Conservation (phyloP, 2,888 invertebrate species). For the Amphimallon solstitiale region DNA sequence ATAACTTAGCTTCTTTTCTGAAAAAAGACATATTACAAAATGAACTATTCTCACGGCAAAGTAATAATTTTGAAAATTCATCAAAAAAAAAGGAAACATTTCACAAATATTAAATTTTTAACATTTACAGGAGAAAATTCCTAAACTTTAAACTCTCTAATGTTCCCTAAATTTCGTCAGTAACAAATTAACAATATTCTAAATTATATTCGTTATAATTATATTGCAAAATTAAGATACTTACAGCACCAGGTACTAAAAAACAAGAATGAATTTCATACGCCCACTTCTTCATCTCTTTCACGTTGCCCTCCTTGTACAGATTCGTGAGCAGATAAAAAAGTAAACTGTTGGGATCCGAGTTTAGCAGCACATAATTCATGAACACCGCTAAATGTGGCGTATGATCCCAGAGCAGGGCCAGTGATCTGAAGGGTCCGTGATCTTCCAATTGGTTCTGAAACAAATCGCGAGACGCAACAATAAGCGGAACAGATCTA, state of each 20-base stretch:
- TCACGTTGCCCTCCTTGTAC: slow-evolving; percentile 84
- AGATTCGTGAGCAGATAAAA: slow-evolving; percentile 93
- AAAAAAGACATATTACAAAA: too few species aligned
- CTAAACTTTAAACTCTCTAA: too few species aligned
- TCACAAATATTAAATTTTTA: too few species aligned
- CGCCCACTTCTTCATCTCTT: slow-evolving; percentile 97
- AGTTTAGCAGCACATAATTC: slow-evolving; percentile 84
- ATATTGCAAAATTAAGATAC: slow-evolving; percentile 54
- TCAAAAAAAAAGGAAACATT: too few species aligned
- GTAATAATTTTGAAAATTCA: too few species aligned
- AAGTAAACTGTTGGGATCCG: slow-evolving; percentile 72
- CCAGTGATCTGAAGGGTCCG: slow-evolving; percentile 88
- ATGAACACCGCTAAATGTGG: slow-evolving; percentile 95
- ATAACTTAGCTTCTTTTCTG: too few species aligned
- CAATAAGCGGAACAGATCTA: neutral
- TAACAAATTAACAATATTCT: too few species aligned
- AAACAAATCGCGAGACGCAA: slow-evolving; percentile 51
- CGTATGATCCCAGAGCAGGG: slow-evolving; percentile 83
- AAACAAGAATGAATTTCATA: slow-evolving; percentile 99
- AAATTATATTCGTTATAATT: neutral
- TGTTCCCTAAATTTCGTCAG: too few species aligned
- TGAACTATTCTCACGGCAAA: too few species aligned
- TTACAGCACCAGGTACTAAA: slow-evolving; percentile 87
- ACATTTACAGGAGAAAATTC: too few species aligned
- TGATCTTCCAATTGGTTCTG: slow-evolving; percentile 83